These are phyloP conservation scores for Eristalis pertinax DNA, from an alignment of 2,888 invertebrate species.

Conservation along the genomic window DNA sequence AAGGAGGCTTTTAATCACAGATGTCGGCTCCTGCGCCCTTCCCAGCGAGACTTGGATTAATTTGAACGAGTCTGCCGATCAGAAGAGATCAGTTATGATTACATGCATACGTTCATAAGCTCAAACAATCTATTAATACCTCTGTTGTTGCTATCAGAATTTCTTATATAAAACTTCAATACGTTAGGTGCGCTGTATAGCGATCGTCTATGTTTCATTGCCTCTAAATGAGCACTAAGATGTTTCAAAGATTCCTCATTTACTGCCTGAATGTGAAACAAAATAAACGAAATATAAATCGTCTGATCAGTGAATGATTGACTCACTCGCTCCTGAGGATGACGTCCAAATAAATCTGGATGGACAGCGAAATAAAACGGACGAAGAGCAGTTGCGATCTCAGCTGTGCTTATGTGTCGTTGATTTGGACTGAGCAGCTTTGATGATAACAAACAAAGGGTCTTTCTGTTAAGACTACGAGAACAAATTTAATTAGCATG, in stretches of 20 bases:
- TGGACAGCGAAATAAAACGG: conserved; percentile 98
- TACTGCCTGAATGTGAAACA: conserved; percentile 83
- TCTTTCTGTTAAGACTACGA: conserved; percentile 38
- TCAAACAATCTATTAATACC: conserved; percentile 24
- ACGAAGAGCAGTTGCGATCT: conserved; percentile 93
- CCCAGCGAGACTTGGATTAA: conserved; percentile 88
- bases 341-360: conserved; percentile 96
- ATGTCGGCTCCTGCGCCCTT: conserved; percentile 86
- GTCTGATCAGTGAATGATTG: not conserved
- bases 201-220: conserved; percentile 85
- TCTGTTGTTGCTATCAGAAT: conserved; percentile 73
- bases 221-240: conserved; percentile 92
- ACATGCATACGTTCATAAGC: not conserved
- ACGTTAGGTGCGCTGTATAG: conserved; percentile 84
- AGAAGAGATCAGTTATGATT: not conserved
- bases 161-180: conserved; percentile 90
- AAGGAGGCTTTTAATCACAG: conserved; percentile 88
- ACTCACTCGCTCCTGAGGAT: conserved; percentile 92
- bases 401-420: conserved; percentile 86
- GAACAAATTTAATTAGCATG: not conserved
- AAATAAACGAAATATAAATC: conserved; percentile 76
- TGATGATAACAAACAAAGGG: conserved; percentile 23
- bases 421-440: conserved; percentile 35
- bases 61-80: conserved; percentile 85
- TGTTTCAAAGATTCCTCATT: conserved; percentile 96